Conservation (phyloP, 2,888 invertebrate genomes). For the Drosophila mimetica region DNA sequence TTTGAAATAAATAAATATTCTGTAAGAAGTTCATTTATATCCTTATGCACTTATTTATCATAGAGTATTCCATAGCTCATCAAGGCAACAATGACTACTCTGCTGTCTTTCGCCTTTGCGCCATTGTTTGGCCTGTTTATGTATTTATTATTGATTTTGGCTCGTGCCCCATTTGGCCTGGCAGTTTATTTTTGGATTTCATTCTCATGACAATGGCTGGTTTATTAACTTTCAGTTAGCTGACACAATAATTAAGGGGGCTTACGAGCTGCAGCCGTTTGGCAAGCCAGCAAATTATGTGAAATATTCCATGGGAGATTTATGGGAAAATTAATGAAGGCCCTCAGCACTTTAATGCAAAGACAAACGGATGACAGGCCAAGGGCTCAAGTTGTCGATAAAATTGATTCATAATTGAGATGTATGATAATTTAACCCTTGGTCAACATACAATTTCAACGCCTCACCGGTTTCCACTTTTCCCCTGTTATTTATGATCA, state of each 20-base stretch:
- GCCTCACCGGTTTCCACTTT: not conserved
- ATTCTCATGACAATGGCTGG: constrained; percentile 47
- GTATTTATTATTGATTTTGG: constrained; percentile 45
- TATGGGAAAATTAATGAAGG: constrained; percentile 18
- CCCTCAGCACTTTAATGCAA: constrained; percentile 9
- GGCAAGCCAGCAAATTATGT: constrained; percentile 22
- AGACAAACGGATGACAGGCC: constrained; percentile 3
- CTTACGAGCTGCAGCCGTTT: constrained; percentile 30
- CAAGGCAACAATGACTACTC: constrained; percentile 5
- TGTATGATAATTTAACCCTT: not conserved
- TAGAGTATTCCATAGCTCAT: constrained; percentile 2
- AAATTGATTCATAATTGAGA: constrained; percentile 22
- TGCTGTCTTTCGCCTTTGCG: constrained; percentile 12
- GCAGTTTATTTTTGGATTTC: constrained; percentile 38
- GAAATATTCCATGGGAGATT: constrained; percentile 16
- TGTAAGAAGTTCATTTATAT: no score
- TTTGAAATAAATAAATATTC: no score
- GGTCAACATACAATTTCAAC: constrained; percentile 17
- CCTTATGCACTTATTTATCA: not conserved
- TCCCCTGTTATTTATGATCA: not conserved
- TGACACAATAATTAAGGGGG: constrained; percentile 43
- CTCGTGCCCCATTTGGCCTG: constrained; percentile 38
- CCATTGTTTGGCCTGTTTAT: constrained; percentile 29
- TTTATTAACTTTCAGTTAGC: constrained; percentile 48
- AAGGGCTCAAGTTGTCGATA: not conserved